Percentiles rank a stretch among this genome's conserved stretches.
These are phyloP conservation scores for Rhodinocichla rosea DNA, from an alignment of 2,113 vertebrate genomes.

Conservation along the genomic window DNA sequence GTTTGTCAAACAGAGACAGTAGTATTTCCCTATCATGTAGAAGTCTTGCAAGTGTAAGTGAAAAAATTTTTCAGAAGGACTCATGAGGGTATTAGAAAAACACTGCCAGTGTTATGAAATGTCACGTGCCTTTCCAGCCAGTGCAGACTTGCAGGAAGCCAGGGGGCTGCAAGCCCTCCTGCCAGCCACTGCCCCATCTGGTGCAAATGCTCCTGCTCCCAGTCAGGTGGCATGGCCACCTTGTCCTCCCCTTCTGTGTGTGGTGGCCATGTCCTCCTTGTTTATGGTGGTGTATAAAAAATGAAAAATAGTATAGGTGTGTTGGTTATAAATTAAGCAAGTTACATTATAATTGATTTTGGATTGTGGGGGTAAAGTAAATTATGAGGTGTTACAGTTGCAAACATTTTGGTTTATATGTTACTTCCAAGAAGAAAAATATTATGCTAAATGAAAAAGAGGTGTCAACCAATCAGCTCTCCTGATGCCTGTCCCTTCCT, in stretches of 20 bases:
- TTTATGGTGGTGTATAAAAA: neutral
- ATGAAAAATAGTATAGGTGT: neutral
- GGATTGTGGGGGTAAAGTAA: neutral
- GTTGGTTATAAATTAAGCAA: slow-evolving; percentile 28
- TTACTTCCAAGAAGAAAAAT: slow-evolving; percentile 66
- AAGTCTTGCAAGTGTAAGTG: neutral
- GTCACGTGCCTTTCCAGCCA: fast-evolving
- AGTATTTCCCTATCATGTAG: fast-evolving
- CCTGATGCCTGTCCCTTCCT: slow-evolving; percentile 12
- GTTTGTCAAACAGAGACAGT: neutral
- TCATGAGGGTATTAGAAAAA: neutral
- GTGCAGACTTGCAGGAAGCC: fast-evolving
- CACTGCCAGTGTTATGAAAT: neutral
- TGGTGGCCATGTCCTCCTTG: fast-evolving
- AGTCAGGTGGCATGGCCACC: fast-evolving
- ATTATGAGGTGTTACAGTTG: slow-evolving; percentile 65
- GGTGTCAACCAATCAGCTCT: neutral
- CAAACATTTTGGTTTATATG: slow-evolving; percentile 63
- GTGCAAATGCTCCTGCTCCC: neutral
- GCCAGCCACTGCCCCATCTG: fast-evolving
- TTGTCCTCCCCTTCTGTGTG: fast-evolving
- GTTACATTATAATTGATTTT: slow-evolving; percentile 12
- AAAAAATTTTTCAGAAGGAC: neutral
- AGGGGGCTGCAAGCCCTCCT: neutral
- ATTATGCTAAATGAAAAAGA: slow-evolving; percentile 42